These are phyloP conservation scores for Junonia oenone DNA, from an alignment of 2,888 invertebrate species.

Conservation along the genomic window DNA sequence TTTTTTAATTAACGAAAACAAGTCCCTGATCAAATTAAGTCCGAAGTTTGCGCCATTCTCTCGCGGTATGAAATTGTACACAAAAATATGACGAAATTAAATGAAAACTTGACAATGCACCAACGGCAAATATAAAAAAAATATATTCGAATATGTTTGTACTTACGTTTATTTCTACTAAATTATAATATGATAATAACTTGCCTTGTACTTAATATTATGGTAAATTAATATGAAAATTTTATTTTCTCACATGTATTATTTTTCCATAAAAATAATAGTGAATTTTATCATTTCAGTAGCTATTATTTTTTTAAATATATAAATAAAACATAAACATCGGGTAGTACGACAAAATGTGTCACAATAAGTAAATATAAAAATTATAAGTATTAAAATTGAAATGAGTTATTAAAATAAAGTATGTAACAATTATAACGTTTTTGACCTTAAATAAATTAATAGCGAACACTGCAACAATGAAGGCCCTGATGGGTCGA, in stretches of 20 bases:
- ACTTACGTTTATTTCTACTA: too few species aligned
- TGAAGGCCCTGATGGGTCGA: conserved; percentile 15
- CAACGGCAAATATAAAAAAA: neutral
- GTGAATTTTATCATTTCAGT: too few species aligned
- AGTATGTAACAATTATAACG: neutral
- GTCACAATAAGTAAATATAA: neutral
- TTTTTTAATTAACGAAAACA: conserved; percentile 19
- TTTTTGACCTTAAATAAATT: conserved; percentile 7
- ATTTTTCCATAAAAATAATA: too few species aligned
- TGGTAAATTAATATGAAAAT: too few species aligned
- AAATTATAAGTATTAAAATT: neutral
- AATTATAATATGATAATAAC: too few species aligned
- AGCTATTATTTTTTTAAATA: too few species aligned
- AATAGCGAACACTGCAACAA: conserved; percentile 12
- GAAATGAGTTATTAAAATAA: neutral
- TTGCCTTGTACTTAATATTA: too few species aligned
- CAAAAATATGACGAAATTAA: neutral
- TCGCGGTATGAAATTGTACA: neutral
- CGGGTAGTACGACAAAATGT: neutral
- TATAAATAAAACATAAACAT: too few species aligned
- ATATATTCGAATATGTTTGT: too few species aligned
- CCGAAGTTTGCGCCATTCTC: conserved; percentile 4
- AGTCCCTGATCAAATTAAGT: conserved; percentile 17
- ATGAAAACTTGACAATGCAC: neutral
- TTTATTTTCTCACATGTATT: too few species aligned